Conservation (phyloP, 2,888 invertebrate genomes). For the Atethmia centrago region DNA sequence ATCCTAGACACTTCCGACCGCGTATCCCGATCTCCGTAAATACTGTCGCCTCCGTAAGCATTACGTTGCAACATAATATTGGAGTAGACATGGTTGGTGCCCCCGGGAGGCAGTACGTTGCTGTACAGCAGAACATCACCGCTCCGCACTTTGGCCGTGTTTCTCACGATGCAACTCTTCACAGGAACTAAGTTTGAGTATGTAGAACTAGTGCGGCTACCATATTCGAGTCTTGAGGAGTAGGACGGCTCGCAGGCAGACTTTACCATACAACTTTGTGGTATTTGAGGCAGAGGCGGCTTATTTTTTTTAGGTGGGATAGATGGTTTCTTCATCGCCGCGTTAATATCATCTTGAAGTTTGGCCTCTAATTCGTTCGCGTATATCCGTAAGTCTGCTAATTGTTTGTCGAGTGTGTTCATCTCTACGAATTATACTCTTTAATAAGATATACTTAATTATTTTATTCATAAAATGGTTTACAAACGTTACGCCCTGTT, state of each 20-base stretch:
- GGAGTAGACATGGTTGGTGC: conserved; percentile 88
- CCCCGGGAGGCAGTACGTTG: conserved; percentile 87
- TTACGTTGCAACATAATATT: conserved; percentile 87
- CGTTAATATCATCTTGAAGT: conserved; percentile 87
- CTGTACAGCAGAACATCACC: conserved; percentile 87
- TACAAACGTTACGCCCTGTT: conserved; percentile 64
- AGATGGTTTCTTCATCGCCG: conserved; percentile 86
- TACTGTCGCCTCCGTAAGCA: conserved; percentile 87
- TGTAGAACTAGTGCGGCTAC: conserved; percentile 86
- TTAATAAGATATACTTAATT: conserved; percentile 35
- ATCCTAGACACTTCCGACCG: conserved; percentile 87
- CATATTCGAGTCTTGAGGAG: conserved; percentile 92
- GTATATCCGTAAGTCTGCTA: conserved; percentile 87
- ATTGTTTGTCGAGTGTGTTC: conserved; percentile 87
- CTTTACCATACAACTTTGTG: conserved; percentile 94
- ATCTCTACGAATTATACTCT: conserved; percentile 69
- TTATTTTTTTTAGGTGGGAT: conserved; percentile 88
- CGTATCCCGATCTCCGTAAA: conserved; percentile 83
- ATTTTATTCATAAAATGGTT: conserved; percentile 55
- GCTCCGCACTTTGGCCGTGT: conserved; percentile 82
- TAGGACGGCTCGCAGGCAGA: conserved; percentile 94
- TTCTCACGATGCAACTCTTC: conserved; percentile 88
- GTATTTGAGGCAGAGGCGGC: conserved; percentile 91
- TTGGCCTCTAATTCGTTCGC: conserved; percentile 88
- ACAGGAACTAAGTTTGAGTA: conserved; percentile 89